phyloP scores from a whole-genome alignment of 2,888 invertebrate genomes.

The Eupithecia pulchellata region DNA sequence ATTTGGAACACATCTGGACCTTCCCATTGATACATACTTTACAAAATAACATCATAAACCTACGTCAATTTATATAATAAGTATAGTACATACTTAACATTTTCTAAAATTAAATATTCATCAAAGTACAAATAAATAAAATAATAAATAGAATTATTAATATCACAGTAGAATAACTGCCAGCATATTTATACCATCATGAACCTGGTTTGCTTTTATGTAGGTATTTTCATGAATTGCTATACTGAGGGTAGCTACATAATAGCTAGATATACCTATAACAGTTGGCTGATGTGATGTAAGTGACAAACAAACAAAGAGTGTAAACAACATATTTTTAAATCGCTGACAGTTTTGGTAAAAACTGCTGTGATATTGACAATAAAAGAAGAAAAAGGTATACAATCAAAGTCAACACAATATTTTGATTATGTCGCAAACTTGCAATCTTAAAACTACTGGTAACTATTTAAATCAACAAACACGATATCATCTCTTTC shows the following conservation, averaged over 20 bases:
- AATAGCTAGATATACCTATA: background rate
- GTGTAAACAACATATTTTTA: background rate
- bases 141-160: constrained; percentile 83
- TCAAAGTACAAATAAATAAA: constrained; percentile 76
- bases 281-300: constrained; percentile 5
- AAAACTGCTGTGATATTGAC: constrained; percentile 84
- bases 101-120: constrained; percentile 42
- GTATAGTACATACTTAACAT: constrained; percentile 25
- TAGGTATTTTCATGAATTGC: background rate
- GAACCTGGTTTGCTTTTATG: constrained; percentile 18
- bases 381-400: constrained; percentile 55
- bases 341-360: constrained; percentile 70
- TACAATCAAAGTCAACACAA: constrained; percentile 65
- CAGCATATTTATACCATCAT: constrained; percentile 61
- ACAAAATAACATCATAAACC: constrained; percentile 73
- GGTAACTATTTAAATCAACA: constrained; percentile 75
- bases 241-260: background rate
- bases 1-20: constrained; percentile 82
- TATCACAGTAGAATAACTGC: constrained; percentile 84
- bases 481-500: constrained; percentile 58
- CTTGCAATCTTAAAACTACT: constrained; percentile 79
- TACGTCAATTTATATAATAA: constrained; percentile 58
- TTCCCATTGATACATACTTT: constrained; percentile 60
- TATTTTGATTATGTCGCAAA: constrained; percentile 61
- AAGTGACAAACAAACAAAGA: background rate